Evolutionary conservation across 23 tunicate genomes (phyloP), one percentile per base, ranked within the genome.

Genomic region (Corella eumyota): DNA sequence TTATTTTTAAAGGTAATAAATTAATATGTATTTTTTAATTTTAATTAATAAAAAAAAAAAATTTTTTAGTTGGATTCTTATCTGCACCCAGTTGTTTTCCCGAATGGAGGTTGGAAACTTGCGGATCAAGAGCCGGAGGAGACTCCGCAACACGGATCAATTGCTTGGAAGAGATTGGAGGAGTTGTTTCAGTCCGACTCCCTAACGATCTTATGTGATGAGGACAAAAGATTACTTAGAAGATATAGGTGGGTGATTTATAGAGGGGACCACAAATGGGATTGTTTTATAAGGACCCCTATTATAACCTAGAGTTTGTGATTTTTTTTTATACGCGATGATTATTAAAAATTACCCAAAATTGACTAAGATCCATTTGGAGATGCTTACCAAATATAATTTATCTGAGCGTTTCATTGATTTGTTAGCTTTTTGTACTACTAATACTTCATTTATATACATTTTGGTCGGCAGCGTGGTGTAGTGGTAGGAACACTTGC

Each of bases 11-110:
- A 26, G n/a, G n/a, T 30, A 26, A 26, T 60, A n/a, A n/a, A n/a
- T n/a, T n/a, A n/a, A n/a, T n/a, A n/a, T n/a, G n/a, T n/a, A n/a
- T n/a, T n/a, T n/a, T 9, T 9, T 9, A 40, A 40, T 9, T 40
- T 40, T 15, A 40, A 5, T 22, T 50, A 26, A n/a, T 22, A 6
- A 22, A 27, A 50, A 29, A 52, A 21, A 23, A 27, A 30, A 4
- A 4, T 56, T 50, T 48, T 61, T 37, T 49, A 86, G 95, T 60
- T 86, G 32, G 95, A 86, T 30, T 58, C 95, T 0, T 86, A 86
- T 66, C 71, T 86, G 80, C 95, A 86, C 32, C 95, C 95, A 0
- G 95, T 86, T 31, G 85, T 78, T 22, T 86, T 86, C 60, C 85
- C 85, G 25, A 65, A 81, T 60, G 95, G 95, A 28, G 95, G 78